Base-by-base conservation (phyloP, 2,113 vertebrate species). In the Oncorhynchus keta region DNA sequence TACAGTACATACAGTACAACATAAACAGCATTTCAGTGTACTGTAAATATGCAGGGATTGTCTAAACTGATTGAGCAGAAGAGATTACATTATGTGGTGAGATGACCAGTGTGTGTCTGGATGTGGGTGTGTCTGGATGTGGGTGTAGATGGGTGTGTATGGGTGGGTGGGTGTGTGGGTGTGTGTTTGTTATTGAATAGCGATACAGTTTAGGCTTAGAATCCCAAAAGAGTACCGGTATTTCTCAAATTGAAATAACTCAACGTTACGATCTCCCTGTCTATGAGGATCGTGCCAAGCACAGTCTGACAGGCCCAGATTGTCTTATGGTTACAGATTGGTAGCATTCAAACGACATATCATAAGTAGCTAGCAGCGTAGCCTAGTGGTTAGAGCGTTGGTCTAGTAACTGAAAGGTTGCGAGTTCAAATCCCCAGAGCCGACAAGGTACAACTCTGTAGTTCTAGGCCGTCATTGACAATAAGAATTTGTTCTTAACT, bases 101-200 rank as follows among this genome's bases (percentile, higher is more conserved):
- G 49, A 13, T 55, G 51, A 62, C 9, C n/a, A 4, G 59, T 62
- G 59, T 62, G n/a, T 62, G 59, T 62, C 18, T n/a, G 59, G 18
- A 22, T 62, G 59, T 62, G 18, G 6, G n/a, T n/a, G 59, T 22
- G 51, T 57, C 92, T 90, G 93, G 86, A 93, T 57, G 51, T 64
- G 84, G 80, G 84, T 82, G 82, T 81, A 77, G 86, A 75, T 79
- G 74, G 76, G 92, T 92, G 59, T 24, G n/a, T 62, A 1, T 22
- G 59, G 22, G 7, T n/a, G n/a, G 5, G 59, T 62, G 20, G 2
- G n/a, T 22, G 55, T 90, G 93, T 90, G 93, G 86, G 93, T 57
- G 68, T 65, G 84, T 80, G 84, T 82, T 81, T 81, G 77, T 87
- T 45, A 45, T 9, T 2, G 39, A 45, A 45, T 0, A 45, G 39